phyloP scores from a whole-genome alignment of 2,888 invertebrate genomes.

The Nasonia oneida region DNA sequence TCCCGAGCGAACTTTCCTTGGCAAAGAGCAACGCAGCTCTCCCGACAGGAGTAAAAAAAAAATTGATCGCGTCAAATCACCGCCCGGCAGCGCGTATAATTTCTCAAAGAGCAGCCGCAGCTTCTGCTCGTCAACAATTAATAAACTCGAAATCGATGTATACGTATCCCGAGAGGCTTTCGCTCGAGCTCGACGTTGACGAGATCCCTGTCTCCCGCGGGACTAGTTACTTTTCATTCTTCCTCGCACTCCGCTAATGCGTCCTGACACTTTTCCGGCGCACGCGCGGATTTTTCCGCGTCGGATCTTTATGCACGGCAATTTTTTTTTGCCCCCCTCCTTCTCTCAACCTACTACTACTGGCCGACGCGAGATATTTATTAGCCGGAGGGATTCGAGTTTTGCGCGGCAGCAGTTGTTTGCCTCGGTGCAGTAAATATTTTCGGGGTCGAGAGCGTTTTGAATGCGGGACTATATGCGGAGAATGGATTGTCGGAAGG shows the following conservation, averaged over 20 bases:
- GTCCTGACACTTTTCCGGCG: neutral
- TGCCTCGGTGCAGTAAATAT: neutral
- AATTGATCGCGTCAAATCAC: neutral
- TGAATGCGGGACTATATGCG: neutral
- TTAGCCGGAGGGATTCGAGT: neutral
- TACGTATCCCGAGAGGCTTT: neutral
- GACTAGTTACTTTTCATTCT: conserved; percentile 45
- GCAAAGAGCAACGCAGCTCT: neutral
- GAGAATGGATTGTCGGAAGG: neutral
- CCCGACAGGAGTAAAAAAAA: neutral
- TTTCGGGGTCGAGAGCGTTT: neutral
- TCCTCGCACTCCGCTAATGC: neutral
- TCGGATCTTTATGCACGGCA: neutral
- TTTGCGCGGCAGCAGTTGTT: conserved; percentile 1
- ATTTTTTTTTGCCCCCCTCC: neutral
- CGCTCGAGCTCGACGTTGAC: conserved; percentile 15
- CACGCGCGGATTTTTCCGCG: neutral
- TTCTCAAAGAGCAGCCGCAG: conserved; percentile 14
- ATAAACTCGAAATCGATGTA: conserved; percentile 31
- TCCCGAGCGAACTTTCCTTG: neutral
- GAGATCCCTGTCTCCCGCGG: conserved; percentile 3
- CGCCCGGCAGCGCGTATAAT: neutral
- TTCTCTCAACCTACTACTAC: neutral
- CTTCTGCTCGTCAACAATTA: conserved; percentile 30
- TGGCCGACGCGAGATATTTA: neutral